Percentiles rank a stretch among this genome's conserved stretches.
phyloP scores from a whole-genome alignment of 1,140 invertebrate genomes.

The Apis florea region DNA sequence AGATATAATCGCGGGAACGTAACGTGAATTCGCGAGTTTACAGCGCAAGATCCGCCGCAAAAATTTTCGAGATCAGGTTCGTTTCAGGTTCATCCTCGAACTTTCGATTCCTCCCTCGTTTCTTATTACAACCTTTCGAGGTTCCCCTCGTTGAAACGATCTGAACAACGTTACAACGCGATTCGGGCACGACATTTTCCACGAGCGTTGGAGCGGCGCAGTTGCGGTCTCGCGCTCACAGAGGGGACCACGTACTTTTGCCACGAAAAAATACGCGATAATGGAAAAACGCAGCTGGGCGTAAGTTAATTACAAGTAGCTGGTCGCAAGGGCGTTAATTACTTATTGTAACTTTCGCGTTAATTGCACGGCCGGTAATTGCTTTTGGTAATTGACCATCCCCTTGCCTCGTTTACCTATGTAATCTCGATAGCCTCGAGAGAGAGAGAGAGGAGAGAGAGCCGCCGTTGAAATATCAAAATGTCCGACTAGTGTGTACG shows the following conservation, averaged over 20 bases:
- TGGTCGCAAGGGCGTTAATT: conserved; percentile 70
- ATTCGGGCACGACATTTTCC: neutral
- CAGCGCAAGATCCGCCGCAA: too few species aligned
- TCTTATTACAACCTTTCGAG: too few species aligned
- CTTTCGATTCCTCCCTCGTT: too few species aligned
- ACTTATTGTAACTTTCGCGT: conserved; percentile 76
- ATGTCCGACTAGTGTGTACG: conserved; percentile 22
- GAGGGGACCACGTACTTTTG: neutral
- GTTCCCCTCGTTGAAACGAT: too few species aligned
- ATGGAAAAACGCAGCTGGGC: conserved; percentile 69
- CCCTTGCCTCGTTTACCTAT: conserved; percentile 52
- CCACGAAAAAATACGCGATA: conserved; percentile 61
- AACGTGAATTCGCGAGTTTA: too few species aligned
- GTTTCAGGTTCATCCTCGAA: too few species aligned
- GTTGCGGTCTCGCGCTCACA: conserved; percentile 15
- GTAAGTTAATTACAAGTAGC: conserved; percentile 72
- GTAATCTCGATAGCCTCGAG: conserved; percentile 28
- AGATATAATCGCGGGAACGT: too few species aligned
- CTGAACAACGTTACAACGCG: too few species aligned
- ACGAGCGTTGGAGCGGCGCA: conserved; percentile 1
- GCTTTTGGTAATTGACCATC: conserved; percentile 69
- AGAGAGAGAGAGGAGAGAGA: neutral
- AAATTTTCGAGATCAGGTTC: too few species aligned
- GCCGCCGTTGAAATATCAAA: conserved; percentile 44
- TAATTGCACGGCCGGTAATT: conserved; percentile 73